Evolutionary conservation across 1,140 invertebrate genomes (phyloP), one percentile per base, ranked within the genome.

Genomic region (Zophobas atratus): DNA sequence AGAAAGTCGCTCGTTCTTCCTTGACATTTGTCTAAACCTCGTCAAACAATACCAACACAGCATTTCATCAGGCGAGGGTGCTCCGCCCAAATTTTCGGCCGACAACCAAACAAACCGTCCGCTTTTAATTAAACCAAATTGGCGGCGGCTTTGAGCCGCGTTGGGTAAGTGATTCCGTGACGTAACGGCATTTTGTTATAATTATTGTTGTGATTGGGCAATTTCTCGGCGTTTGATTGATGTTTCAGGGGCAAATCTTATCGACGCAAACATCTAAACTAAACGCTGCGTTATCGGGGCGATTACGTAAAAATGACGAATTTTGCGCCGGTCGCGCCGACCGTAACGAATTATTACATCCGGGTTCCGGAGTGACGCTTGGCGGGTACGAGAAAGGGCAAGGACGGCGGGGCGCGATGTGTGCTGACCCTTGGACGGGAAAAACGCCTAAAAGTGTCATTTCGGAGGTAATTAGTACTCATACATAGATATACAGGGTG

Each of bases 311-410:
- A 55, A 55, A 34, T 32, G 53, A 3, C 3, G 8, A 46, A 3
- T 46, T 46, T 46, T 46, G 43, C 49, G n/a, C 49, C 6, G 38
- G 49, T 72, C 71, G 48, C 49, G 33, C 35, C 38, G 76, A 80
- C 76, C 79, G 79, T 74, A 76, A 80, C 79, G 72, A 80, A 80
- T 80, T 80, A 70, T 70, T 74, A 75, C 79, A 80, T 80, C 79
- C 79, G 79, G 77, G 71, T 80, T 80, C 76, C 79, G 79, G 79
- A 70, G 77, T 80, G 76, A 80, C 76, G 60, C 74, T 63, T 41
- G 70, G 55, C 53, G 63, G 51, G 75, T 49, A 70, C 55, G 49
- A 72, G 55, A 72, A 77, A 77, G 76, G 63, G 70, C 76, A 77
- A 77, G 76, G 76, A 55, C 70, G 53, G 67, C 39, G 71, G 20